These are phyloP conservation scores for Rhinatrema bivittatum DNA, from an alignment of 2,797 vertebrate species.

Conservation along the genomic window DNA sequence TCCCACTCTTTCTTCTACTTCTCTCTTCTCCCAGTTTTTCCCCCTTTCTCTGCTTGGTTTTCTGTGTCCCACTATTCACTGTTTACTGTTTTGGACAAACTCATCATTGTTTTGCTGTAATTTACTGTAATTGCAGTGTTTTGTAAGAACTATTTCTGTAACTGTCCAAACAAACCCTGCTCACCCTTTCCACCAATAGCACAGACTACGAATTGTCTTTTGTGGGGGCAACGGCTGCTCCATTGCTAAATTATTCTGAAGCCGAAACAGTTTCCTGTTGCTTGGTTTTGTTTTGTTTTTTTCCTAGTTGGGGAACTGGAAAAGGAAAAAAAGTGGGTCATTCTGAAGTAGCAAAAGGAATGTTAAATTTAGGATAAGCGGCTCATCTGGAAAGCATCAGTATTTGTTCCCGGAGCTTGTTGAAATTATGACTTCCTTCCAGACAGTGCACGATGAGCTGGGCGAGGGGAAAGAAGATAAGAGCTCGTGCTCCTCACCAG, in stretches of 20 bases:
- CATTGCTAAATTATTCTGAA: constrained; percentile 13
- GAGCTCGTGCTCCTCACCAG: too few species aligned
- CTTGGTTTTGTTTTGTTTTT: too few species aligned
- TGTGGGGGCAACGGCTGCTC: neutral
- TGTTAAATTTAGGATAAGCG: constrained; percentile 45
- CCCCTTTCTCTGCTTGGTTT: too few species aligned
- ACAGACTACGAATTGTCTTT: constrained; percentile 7
- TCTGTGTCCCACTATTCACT: too few species aligned
- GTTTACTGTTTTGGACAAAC: too few species aligned
- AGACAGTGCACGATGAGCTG: constrained; percentile 11
- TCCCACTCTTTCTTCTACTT: too few species aligned
- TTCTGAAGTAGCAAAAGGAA: constrained; percentile 51
- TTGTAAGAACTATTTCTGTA: constrained; percentile 31
- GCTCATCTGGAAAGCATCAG: constrained; percentile 62
- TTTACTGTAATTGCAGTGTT: too few species aligned
- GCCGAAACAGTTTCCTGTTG: constrained; percentile 31
- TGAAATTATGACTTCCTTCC: constrained; percentile 24
- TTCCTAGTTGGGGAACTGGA: constrained; percentile 43
- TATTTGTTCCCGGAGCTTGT: constrained; percentile 34
- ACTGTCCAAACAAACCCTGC: constrained; percentile 32
- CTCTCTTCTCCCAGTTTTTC: too few species aligned
- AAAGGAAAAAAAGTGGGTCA: constrained; percentile 41
- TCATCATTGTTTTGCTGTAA: too few species aligned
- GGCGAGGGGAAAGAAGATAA: constrained; percentile 23
- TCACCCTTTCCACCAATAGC: constrained; percentile 18